phyloP scores from a whole-genome alignment of 2,888 invertebrate species.

The Thymelicus acteon region DNA sequence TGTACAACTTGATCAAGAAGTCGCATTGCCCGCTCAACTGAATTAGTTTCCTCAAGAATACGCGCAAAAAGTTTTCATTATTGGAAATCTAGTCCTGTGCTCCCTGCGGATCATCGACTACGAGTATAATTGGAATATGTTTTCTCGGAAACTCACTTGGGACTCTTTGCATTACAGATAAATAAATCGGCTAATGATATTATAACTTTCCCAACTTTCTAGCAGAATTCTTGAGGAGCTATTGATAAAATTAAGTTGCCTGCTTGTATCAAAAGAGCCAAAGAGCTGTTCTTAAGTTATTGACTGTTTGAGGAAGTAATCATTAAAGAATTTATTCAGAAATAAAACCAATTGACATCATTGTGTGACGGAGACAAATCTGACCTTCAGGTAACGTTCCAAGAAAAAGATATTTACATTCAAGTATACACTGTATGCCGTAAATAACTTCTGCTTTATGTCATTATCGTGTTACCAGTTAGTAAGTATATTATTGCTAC shows the following conservation, averaged over 20 bases:
- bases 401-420: conserved; percentile 43
- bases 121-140: conserved; percentile 2
- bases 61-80: conserved; percentile 28
- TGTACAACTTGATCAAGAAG: conserved; percentile 56
- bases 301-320: conserved; percentile 56
- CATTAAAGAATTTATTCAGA: conserved; percentile 61
- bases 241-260: no score
- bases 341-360: conserved; percentile 49
- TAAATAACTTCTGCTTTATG: conserved; percentile 32
- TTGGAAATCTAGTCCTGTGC: conserved; percentile 11
- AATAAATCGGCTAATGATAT: no score
- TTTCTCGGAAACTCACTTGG: conserved; percentile 2
- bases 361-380: conserved; percentile 52
- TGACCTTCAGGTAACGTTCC: conserved; percentile 62
- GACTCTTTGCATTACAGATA: background rate
- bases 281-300: no score
- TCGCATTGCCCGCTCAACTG: conserved; percentile 41
- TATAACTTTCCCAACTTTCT: no score
- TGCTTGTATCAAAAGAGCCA: no score
- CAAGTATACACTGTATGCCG: conserved; percentile 28
- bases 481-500: conserved; percentile 16
- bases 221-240: no score
- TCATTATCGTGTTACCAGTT: conserved; percentile 31
- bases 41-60: conserved; percentile 27
- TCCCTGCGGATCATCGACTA: conserved; percentile 1